Evolutionary conservation across 2,797 vertebrate species (phyloP), one percentile per base, ranked within the genome.

Genomic region (Lithobates sylvaticus): DNA sequence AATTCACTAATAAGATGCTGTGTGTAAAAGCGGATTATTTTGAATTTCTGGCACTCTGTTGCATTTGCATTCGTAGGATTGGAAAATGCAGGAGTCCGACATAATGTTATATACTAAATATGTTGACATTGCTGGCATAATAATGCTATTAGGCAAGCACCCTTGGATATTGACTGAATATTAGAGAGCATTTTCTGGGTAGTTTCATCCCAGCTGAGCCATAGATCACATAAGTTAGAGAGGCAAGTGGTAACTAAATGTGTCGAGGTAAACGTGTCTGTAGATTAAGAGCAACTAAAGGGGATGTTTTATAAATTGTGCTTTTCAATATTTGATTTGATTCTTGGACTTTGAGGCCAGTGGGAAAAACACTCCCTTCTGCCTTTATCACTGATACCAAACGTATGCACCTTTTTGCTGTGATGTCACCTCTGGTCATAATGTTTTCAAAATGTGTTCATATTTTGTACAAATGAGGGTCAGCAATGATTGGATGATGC

Each of bases 121-220:
- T 80, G 69, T 80, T 70, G 42, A 18, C 67, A 29, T 50, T 80
- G 70, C n/a, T 18, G 47, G 65, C 78, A 54, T 34, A 70, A 70
- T 79, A 70, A 72, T 80, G 18, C 39, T 26, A 42, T 72, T 72
- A 81, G 47, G 5, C 29, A 39, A 23, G 15, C 7, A 81, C 44
- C 47, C 13, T 39, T 81, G 67, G 79, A 71, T 72, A 61, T 81
- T 72, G 47, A 58, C 21, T 81, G 29, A 58, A 80, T 21, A 54
- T 80, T 80, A 23, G 18, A 80, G 32, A 71, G 68, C 69, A 39
- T 39, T 73, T 72, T 44, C 34, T 61, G 23, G 68, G 16, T 70
- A 61, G 15, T 72, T 26, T 2, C 54, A n/a, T 81, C n/a, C 32
- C 27, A 69, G 27, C 15, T 44, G 10, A 50, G 26, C 58, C 26